Percentiles rank a stretch among this genome's conserved stretches.
These are phyloP conservation scores for Agonum fuliginosum DNA, from an alignment of 2,888 invertebrate genomes.

Conservation along the genomic window DNA sequence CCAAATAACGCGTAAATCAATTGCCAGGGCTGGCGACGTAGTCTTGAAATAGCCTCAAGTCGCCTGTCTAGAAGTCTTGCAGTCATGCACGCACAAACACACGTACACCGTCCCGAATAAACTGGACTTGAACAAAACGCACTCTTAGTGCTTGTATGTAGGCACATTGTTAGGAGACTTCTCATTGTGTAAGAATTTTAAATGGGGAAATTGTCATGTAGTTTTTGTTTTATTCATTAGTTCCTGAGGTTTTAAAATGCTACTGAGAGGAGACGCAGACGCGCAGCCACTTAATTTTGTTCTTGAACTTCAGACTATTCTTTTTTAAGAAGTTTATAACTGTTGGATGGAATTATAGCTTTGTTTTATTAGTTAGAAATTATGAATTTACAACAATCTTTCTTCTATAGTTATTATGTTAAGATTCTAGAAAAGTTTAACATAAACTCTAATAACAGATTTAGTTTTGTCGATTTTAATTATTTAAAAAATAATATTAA, in stretches of 20 bases:
- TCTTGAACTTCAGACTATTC: conserved; percentile 13
- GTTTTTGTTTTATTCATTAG: conserved; percentile 35
- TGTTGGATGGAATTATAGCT: no score
- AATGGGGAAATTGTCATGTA: conserved; percentile 8
- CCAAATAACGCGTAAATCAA: conserved; percentile 51
- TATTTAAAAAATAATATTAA: no score
- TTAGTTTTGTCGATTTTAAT: no score
- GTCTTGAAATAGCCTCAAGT: conserved; percentile 36
- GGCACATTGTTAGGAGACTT: conserved; percentile 21
- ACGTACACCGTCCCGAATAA: no score
- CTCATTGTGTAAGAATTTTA: conserved; percentile 40
- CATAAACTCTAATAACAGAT: no score
- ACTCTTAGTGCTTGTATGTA: conserved; percentile 2
- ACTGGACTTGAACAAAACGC: conserved; percentile 3
- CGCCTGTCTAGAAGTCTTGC: no score
- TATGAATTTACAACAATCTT: no score
- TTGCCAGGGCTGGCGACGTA: background rate
- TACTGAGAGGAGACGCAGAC: no score
- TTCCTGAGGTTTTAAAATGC: conserved; percentile 1
- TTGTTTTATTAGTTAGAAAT: no score
- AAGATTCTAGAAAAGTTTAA: no score
- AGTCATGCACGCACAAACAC: conserved; percentile 31
- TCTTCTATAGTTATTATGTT: no score
- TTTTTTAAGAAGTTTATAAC: no score
- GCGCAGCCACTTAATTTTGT: conserved; percentile 8